Percentiles rank a stretch among this genome's conserved stretches.
phyloP scores from a whole-genome alignment of 92 coral and sea anemone genomes.

The Epizoanthus fatuus region DNA sequence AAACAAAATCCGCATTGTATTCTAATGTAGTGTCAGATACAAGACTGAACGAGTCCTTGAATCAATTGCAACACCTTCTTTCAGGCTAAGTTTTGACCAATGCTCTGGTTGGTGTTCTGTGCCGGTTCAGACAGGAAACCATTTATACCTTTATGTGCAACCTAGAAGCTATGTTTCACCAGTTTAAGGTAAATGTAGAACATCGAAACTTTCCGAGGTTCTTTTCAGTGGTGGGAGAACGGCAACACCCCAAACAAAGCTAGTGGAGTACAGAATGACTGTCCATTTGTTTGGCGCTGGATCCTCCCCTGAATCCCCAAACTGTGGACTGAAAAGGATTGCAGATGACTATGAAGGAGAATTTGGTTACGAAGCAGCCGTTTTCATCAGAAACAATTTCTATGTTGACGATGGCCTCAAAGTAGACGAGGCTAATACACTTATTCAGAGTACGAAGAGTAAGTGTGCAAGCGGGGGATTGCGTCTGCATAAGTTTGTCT shows the following conservation, averaged over 20 bases:
- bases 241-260: constrained; percentile 12
- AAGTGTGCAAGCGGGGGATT: constrained; percentile 53
- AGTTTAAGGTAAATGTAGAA: constrained; percentile 25
- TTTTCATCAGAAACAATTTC: constrained; percentile 35
- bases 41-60: constrained; percentile 34
- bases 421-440: neutral
- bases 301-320: constrained; percentile 34
- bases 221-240: constrained; percentile 41
- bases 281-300: constrained; percentile 41
- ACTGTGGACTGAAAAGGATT: constrained; percentile 33
- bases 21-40: constrained; percentile 44
- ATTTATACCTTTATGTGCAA: constrained; percentile 40
- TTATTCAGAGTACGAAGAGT: constrained; percentile 33
- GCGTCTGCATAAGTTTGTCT: constrained; percentile 59
- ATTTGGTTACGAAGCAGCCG: constrained; percentile 39
- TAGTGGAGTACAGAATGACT: constrained; percentile 48
- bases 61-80: constrained; percentile 35
- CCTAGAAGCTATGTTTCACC: constrained; percentile 46
- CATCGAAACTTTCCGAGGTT: constrained; percentile 25
- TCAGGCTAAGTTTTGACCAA: constrained; percentile 50
- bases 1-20: constrained; percentile 58
- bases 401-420: constrained; percentile 59
- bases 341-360: constrained; percentile 45
- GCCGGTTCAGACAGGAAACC: constrained; percentile 45
- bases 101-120: constrained; percentile 59